phyloP scores from a whole-genome alignment of 2,888 invertebrate genomes.

The Chorisops tibialis region DNA sequence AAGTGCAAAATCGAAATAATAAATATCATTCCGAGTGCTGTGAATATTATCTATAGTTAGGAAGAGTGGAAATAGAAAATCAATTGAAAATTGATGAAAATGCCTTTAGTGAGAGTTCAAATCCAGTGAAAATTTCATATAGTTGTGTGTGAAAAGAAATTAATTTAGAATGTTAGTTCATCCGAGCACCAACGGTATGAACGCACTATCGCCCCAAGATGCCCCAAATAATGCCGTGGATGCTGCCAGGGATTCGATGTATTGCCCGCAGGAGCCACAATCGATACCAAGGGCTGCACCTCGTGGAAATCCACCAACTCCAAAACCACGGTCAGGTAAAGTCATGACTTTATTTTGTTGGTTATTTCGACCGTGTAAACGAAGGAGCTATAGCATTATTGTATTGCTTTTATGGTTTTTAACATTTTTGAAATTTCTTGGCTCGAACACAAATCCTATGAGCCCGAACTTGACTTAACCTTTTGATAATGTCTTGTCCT shows the following conservation, averaged over 20 bases:
- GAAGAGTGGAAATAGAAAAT: not conserved
- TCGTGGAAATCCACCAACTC: slow-evolving; percentile 47
- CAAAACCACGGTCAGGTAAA: slow-evolving; percentile 51
- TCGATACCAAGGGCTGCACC: slow-evolving; percentile 48
- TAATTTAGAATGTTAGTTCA: slow-evolving; percentile 25
- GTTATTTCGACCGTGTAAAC: not conserved
- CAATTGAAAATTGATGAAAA: not conserved
- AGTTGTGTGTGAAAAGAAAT: not conserved
- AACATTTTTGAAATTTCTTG: too few relatives aligned
- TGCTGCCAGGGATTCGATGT: slow-evolving; percentile 50
- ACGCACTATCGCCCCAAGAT: slow-evolving; percentile 39
- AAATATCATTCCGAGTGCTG: too few relatives aligned
- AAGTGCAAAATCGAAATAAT: too few relatives aligned
- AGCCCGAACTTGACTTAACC: too few relatives aligned
- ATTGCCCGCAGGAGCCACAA: slow-evolving; percentile 45
- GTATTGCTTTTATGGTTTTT: not conserved
- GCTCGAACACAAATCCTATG: too few relatives aligned
- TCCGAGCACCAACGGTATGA: slow-evolving; percentile 32
- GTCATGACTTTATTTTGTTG: not conserved
- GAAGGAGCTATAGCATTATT: not conserved
- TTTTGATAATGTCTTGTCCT: too few relatives aligned
- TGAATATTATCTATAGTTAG: too few relatives aligned
- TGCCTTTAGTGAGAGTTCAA: not conserved
- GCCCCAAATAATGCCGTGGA: slow-evolving; percentile 46
- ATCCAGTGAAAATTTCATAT: not conserved